Base-by-base conservation (phyloP, 2,888 invertebrate genomes). In the Rhingia rostrata region DNA sequence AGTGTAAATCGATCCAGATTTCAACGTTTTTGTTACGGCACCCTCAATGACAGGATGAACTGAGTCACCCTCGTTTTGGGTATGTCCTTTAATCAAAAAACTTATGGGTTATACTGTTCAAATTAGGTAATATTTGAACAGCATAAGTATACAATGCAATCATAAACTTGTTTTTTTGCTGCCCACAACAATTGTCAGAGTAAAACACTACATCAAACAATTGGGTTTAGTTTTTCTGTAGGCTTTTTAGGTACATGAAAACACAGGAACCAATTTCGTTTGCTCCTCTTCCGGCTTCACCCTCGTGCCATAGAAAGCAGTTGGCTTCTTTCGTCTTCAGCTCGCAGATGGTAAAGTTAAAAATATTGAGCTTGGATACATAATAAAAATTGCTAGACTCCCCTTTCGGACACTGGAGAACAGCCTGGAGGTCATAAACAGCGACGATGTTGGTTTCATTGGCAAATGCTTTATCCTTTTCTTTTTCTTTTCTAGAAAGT, bases 251-350 rank as follows among this genome's bases (percentile, higher is more conserved):
- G 72, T 88, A 90, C 53, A 88, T 87, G 45, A 84, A 88, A 35
- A 63, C 41, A 32, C 60, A 64, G 0, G 47, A 37, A 43, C 49
- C 49, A 32, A 74, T 74, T 49, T 74, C 74, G 6, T 58, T 74
- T 5, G 66, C 66, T 45, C 58, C 66, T 37, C 73, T 66, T 37
- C 60, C 75, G 35, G 60, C 75, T 53, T 75, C 35, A 4, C 88
- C 86, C 74, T 91, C 89, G 69, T 90, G 88, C 89, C 90, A 90
- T 41, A 90, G 86, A 86, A 87, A 89, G 81, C 88, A 80, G 45
- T 58, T 86, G 33, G 49, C 64, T 54, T 64, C 66, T 14, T 61
- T 72, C 33, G 6, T 53, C 79, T 88, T 69, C 5, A 90, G 56
- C 56, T 89, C 75, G 70, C 86, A 88, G 66, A 89, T 86, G 43